Evolutionary conservation across 2,888 invertebrate genomes (phyloP), one percentile per base, ranked within the genome.

Genomic region (Aphrophora alni): DNA sequence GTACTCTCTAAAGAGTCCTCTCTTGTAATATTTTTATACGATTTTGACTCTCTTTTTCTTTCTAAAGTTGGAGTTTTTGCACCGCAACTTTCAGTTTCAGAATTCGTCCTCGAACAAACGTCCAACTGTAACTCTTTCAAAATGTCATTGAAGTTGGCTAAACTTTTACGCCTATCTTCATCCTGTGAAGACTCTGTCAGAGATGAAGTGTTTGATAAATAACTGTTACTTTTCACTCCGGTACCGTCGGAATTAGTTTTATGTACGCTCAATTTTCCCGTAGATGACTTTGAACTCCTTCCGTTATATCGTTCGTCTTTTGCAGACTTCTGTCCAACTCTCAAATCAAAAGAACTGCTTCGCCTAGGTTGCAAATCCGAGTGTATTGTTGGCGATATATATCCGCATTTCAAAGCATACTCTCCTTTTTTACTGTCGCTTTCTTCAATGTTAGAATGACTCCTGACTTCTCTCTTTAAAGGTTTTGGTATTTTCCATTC

Each of bases 401-500:
- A 78, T 12, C 71, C 77, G 71, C 77, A 78, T 21, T 27, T 71
- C 25, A 78, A 21, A 70, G 44, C 44, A 2, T 2, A 44, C 17
- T 44, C 44, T 14, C 14, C 14, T 33, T 8, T 8, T 70, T 33
- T 33, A 7, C 5, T 12, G 8, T 73, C 24, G 0, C 12, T 14
- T 0, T 3, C 14, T 17, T 12, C 10, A 25, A 51, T 8, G 0
- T 21, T 38, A 38, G 38, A n/a, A 14, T 73, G 21, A 10, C 4
- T 10, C 10, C 21, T 26, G 17, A 24, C 44, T 14, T 38, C 38
- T 78, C 33, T 59, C 69, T 38, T 72, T 68, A 73, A 8, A 27
- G 27, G 17, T 72, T 80, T 82, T 88, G 26, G 38, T n/a, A 21
- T 21, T 87, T 21, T 93, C 94, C 0, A 93, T 85, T 88, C 75